phyloP scores from a whole-genome alignment of 1,140 invertebrate genomes.

The Zophobas morio region DNA sequence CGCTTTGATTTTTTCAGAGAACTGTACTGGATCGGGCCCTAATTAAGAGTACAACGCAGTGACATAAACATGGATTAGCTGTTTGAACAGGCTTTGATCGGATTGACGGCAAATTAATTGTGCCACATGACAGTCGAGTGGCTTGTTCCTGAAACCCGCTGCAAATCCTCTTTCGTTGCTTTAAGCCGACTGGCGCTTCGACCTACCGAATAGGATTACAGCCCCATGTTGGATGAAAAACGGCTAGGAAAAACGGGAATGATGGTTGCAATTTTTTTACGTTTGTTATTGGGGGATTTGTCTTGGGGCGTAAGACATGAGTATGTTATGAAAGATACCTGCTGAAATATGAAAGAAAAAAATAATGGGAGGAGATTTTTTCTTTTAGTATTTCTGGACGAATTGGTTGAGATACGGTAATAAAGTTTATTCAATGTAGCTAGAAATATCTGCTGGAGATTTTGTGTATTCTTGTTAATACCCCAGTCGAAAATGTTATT shows the following conservation, averaged over 20 bases:
- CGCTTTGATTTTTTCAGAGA: too few species aligned
- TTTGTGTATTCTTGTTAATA: too few species aligned
- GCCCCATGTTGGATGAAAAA: neutral
- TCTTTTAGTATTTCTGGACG: too few species aligned
- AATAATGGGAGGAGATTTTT: too few species aligned
- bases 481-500: too few species aligned
- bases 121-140: conserved; percentile 62
- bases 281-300: neutral
- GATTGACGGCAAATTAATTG: conserved; percentile 66
- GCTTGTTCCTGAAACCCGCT: conserved; percentile 48
- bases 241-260: neutral
- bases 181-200: conserved; percentile 60
- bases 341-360: neutral
- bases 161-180: conserved; percentile 63
- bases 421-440: too few species aligned
- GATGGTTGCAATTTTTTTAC: neutral
- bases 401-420: too few species aligned
- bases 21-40: conserved; percentile 1
- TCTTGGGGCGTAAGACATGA: too few species aligned
- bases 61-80: conserved; percentile 64
- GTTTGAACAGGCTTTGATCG: conserved; percentile 63
- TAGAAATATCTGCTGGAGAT: too few species aligned
- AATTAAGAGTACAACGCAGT: conserved; percentile 51
- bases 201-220: conserved; percentile 51
- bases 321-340: too few species aligned